Conservation (phyloP, 30 jellyfish, hydroid and myxozoan species). For the Cassiopea xamachana region DNA sequence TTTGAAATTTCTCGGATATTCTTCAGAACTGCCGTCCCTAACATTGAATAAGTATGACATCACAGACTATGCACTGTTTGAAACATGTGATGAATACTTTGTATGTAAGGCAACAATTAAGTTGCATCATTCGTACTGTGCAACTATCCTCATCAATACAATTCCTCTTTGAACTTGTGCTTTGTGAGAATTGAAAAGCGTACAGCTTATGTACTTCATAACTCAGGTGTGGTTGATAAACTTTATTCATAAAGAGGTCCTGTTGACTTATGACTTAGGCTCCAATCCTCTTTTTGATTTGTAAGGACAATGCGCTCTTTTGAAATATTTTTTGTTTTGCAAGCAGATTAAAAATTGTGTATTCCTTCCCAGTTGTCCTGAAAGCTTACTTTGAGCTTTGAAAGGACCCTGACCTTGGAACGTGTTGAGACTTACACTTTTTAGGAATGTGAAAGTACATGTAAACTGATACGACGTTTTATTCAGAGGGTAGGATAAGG, state of each 20-base stretch:
- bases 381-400: background rate
- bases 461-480: background rate
- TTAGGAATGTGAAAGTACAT: background rate
- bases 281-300: background rate
- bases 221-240: background rate
- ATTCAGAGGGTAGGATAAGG: background rate
- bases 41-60: too few species aligned
- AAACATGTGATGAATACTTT: too few species aligned
- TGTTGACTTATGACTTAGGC: background rate
- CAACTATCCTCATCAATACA: background rate
- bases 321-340: background rate
- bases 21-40: too few species aligned
- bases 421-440: background rate
- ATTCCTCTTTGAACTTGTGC: background rate
- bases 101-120: background rate
- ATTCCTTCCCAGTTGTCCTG: background rate
- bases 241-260: background rate
- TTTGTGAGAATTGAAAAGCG: background rate
- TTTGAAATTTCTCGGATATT: too few species aligned
- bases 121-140: background rate
- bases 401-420: background rate
- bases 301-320: background rate
- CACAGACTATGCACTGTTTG: too few species aligned
- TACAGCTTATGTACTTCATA: background rate
- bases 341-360: background rate